Evolutionary conservation across 2,113 vertebrate genomes (phyloP).

Genomic region (Callocephalon fimbriatum): DNA sequence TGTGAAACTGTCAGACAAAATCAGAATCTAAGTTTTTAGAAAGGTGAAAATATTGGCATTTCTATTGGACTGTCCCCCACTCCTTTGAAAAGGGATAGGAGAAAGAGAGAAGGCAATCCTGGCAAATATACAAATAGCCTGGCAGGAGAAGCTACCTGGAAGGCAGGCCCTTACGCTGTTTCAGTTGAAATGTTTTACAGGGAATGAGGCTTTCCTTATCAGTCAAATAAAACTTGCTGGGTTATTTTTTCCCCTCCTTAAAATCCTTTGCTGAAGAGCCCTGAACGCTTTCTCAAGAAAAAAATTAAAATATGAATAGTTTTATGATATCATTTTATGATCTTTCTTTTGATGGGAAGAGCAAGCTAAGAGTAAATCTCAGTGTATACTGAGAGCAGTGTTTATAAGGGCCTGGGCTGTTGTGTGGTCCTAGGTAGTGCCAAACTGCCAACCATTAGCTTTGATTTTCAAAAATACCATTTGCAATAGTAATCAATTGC

Average conservation of each 20-base stretch:
- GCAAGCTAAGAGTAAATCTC: background rate
- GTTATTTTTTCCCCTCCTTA: background rate
- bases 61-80: background rate
- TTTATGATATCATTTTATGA: background rate
- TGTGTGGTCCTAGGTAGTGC: background rate
- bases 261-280: background rate
- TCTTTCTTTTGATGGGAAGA: background rate
- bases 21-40: background rate
- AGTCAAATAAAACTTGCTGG: background rate
- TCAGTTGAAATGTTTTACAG: background rate
- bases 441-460: background rate
- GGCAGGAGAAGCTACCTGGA: background rate
- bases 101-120: background rate
- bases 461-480: background rate
- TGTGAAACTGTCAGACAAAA: background rate
- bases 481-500: background rate
- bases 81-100: background rate
- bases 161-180: background rate
- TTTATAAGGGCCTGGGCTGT: background rate
- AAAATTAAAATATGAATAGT: background rate
- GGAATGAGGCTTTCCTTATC: background rate
- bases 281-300: background rate
- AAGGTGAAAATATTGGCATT: background rate
- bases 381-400: background rate
- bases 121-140: background rate